Evolutionary conservation across 2,888 invertebrate genomes (phyloP), one percentile per base, ranked within the genome.

Genomic region (Hofmannophila pseudospretella): DNA sequence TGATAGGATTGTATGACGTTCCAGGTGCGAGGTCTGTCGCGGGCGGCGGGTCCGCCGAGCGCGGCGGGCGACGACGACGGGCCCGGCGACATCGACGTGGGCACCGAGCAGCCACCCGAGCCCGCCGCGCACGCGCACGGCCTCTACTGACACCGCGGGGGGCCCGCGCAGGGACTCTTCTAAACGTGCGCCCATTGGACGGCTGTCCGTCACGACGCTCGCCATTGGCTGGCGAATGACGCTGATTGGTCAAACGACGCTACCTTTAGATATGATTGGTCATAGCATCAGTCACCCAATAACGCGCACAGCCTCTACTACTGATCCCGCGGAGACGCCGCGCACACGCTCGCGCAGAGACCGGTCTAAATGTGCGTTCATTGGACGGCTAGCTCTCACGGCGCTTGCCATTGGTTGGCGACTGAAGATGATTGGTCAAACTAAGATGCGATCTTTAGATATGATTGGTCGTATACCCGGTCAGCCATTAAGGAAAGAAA

Each of bases 51-150:
- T 29, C 52, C 58, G 23, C 46, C 53, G 19, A 47, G 51, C 37
- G 50, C 54, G 30, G 50, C 54, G 23, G 39, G 31, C 23, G 82
- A 84, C 27, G 85, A 85, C 36, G 84, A 84, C 28, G 73, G 66
- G 1, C 80, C 81, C 13, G 66, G 68, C n/a, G 85, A 86, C 75
- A 86, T 86, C 66, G 85, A 86, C 71, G 85, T 86, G 45, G 85
- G 85, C 63, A 85, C 84, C 11, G 85, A 86, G 66, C 68, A 80
- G 35, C 80, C 82, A 30, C 72, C 67, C 36, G 63, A 61, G 62
- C 61, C 45, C 60, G n/a, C 37, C 7, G n/a, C 41, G 30, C 44
- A 9, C 38, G 38, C 51, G 26, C 29, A 38, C 1, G 35, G 51
- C 35, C 58, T 56, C 29, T 58, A 63, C 54, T 49, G 44, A 47